These are phyloP conservation scores for Eulimnadia texana DNA, from an alignment of 1,140 invertebrate species.

Conservation along the genomic window DNA sequence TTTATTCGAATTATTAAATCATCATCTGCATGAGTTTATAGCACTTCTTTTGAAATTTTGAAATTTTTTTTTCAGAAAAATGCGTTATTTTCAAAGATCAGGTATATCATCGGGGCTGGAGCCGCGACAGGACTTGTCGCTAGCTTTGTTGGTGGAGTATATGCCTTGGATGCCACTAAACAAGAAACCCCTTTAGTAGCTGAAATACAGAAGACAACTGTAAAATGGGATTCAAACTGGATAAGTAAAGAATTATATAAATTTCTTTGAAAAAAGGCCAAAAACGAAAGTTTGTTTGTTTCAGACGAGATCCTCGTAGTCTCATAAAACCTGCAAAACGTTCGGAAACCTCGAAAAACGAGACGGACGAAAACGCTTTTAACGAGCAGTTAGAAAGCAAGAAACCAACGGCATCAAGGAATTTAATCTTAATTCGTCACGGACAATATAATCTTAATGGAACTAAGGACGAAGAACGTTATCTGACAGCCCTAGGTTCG, in stretches of 20 bases:
- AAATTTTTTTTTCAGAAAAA: neutral
- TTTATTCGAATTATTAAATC: too few relatives aligned
- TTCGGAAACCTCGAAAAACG: constrained; percentile 44
- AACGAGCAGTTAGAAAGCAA: constrained; percentile 23
- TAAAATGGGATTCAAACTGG: constrained; percentile 79
- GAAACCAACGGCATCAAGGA: constrained; percentile 55
- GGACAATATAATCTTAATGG: constrained; percentile 78
- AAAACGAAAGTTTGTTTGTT: constrained; percentile 21
- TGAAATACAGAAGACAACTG: too few relatives aligned
- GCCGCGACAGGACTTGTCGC: constrained; percentile 10
- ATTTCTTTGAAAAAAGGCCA: constrained; percentile 27
- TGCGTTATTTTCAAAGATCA: constrained; percentile 11
- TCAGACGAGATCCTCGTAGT: constrained; percentile 55
- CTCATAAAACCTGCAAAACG: constrained; percentile 51
- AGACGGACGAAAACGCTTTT: constrained; percentile 22
- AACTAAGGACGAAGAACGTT: constrained; percentile 53
- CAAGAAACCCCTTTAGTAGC: too few relatives aligned
- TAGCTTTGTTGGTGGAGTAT: constrained; percentile 1
- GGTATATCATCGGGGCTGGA: constrained; percentile 4
- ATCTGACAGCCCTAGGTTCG: constrained; percentile 60
- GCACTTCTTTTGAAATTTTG: too few relatives aligned
- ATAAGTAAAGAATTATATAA: constrained; percentile 50
- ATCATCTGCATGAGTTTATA: too few relatives aligned
- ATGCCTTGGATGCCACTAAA: neutral
- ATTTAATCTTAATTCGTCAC: constrained; percentile 83